phyloP scores from a whole-genome alignment of 2,888 invertebrate species.

The Steinernema scapterisci region DNA sequence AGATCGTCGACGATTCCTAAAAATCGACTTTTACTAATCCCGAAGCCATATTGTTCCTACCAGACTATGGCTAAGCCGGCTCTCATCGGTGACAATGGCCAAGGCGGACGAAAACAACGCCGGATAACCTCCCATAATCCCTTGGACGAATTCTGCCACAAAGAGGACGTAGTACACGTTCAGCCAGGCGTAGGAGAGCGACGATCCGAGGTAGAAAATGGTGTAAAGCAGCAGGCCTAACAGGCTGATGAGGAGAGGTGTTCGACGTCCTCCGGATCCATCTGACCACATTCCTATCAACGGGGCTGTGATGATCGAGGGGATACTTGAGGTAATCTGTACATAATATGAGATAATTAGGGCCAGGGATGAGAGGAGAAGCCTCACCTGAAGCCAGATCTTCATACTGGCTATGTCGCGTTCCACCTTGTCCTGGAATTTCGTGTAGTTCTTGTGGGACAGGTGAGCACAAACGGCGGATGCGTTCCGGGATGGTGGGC shows the following conservation, averaged over 20 bases:
- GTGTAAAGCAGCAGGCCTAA: constrained; percentile 47
- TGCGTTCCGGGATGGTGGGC: not conserved
- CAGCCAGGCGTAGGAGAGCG: constrained; percentile 50
- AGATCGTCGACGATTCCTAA: constrained; percentile 7
- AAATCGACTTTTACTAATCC: too few relatives aligned
- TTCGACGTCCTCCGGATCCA: constrained; percentile 48
- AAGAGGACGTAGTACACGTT: constrained; percentile 56
- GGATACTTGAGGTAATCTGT: constrained; percentile 50
- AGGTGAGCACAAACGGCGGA: constrained; percentile 49
- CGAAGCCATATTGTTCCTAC: constrained; percentile 30
- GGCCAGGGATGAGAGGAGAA: not conserved
- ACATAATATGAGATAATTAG: constrained; percentile 25
- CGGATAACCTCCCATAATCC: constrained; percentile 50
- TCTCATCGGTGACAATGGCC: constrained; percentile 60
- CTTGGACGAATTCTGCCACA: constrained; percentile 46
- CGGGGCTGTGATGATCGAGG: constrained; percentile 52
- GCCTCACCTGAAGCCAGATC: constrained; percentile 56
- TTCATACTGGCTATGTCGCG: constrained; percentile 56
- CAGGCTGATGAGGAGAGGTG: constrained; percentile 51
- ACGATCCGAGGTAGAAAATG: constrained; percentile 46
- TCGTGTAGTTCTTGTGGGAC: constrained; percentile 49
- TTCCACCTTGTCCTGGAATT: constrained; percentile 56
- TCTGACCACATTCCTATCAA: constrained; percentile 61
- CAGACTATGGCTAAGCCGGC: constrained; percentile 50
- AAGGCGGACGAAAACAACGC: constrained; percentile 49